Conservation (phyloP, 2,797 vertebrate genomes). For the Siniperca scherzeri region DNA sequence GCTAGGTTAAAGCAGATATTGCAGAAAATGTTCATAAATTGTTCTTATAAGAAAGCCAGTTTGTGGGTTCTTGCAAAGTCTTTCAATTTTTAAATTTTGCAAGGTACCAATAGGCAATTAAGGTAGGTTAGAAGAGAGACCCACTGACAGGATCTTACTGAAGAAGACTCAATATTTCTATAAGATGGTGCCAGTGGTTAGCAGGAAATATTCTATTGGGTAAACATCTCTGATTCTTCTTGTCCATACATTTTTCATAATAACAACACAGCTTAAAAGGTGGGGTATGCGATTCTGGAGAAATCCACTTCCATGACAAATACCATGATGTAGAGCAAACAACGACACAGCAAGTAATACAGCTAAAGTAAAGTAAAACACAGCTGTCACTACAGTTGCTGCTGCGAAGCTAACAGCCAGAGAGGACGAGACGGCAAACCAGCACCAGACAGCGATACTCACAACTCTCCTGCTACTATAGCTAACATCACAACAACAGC, state of each 20-base stretch:
- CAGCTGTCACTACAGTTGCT: too few relatives aligned
- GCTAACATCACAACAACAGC: too few relatives aligned
- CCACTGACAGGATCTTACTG: not conserved
- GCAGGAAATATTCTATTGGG: not conserved
- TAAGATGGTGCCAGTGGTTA: not conserved
- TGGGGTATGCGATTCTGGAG: too few relatives aligned
- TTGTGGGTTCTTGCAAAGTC: not conserved
- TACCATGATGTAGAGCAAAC: too few relatives aligned
- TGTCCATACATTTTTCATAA: not conserved
- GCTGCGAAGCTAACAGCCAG: too few relatives aligned
- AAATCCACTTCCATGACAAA: too few relatives aligned
- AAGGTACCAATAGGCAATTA: not conserved
- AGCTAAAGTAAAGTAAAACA: too few relatives aligned
- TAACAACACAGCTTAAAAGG: too few relatives aligned
- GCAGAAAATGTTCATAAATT: not conserved
- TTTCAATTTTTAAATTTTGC: not conserved
- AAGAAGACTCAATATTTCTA: not conserved
- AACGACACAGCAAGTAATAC: too few relatives aligned
- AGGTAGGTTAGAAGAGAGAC: not conserved
- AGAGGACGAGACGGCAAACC: too few relatives aligned
- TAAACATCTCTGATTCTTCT: not conserved
- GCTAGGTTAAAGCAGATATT: not conserved
- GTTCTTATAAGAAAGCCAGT: not conserved
- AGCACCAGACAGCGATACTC: too few relatives aligned
- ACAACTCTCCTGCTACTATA: too few relatives aligned